Evolutionary conservation across 92 coral and sea anemone genomes (phyloP), one percentile per base, ranked within the genome.

Genomic region (Paramuricea clavata): DNA sequence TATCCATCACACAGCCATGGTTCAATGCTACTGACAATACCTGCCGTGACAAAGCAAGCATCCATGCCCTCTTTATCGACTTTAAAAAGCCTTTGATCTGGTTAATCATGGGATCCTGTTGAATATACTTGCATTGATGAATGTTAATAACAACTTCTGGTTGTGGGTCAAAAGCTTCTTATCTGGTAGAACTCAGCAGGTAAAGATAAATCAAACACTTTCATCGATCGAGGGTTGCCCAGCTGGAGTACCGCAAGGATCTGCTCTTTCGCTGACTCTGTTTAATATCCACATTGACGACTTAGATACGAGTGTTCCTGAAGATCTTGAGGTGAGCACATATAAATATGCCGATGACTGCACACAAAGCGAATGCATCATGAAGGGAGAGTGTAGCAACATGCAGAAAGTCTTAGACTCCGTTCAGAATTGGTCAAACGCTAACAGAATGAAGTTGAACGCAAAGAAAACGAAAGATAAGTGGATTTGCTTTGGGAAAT

Each of bases 301-400:
- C 32, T 30, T 81, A 47, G 85, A 81, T 26, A 32, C 71, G 11
- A 27, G 74, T 47, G 85, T 81, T 50, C 76, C 85, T 30, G 85
- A 81, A 34, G 41, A 78, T 11, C 41, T 31, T 12, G 52, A 26
- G 8, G 41, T 64, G 10, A 62, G 43, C 12, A 57, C 81, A 44
- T 60, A 43, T 43, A 86, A 86, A 86, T 76, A 86, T 30, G 89
- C 76, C 12, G 89, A 86, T 62, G 89, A 76, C n/a, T 86, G 89
- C n/a, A 86, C 89, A 36, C 60, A 35, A 32, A 39, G 22, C 27
- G 74, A 35, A 6, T 34, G 71, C 35, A 35, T 81, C 21, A 68
- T 35, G 15, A 25, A 32, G 2, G 85, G 75, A 9, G 49, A 81
- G 34, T 50, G 41, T 35, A 81, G 85, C 57, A 41, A 32, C 44